Conservation (phyloP, 2,113 vertebrate species). For the Brachionichthys hirsutus region DNA sequence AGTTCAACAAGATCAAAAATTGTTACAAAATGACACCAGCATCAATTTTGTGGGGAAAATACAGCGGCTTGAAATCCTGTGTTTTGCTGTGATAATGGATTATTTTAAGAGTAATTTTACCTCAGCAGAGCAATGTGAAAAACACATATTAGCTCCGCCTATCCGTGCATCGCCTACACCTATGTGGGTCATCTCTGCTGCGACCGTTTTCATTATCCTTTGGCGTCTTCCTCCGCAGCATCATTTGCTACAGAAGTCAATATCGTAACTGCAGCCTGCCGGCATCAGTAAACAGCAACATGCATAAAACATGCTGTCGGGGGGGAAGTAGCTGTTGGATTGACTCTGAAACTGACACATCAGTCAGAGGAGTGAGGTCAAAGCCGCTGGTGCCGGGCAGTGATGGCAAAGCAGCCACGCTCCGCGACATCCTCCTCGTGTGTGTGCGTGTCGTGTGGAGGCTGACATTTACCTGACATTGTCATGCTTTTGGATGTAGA, state of each 20-base stretch:
- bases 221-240: neutral
- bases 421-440: neutral
- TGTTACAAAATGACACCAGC: slow-evolving; percentile 12
- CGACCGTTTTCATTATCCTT: slow-evolving; percentile 23
- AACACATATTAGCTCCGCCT: slow-evolving; percentile 5
- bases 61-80: slow-evolving; percentile 22
- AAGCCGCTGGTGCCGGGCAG: slow-evolving; percentile 15
- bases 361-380: slow-evolving; percentile 31
- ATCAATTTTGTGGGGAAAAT: slow-evolving; percentile 11
- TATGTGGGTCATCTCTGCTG: slow-evolving; percentile 52
- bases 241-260: slow-evolving; percentile 44
- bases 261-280: slow-evolving; percentile 44
- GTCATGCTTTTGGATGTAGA: slow-evolving; percentile 99
- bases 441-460: neutral
- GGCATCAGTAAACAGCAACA: slow-evolving; percentile 56
- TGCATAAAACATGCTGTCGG: slow-evolving; percentile 59
- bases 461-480: slow-evolving; percentile 87
- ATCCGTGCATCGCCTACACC: slow-evolving; percentile 32
- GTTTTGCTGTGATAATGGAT: slow-evolving; percentile 31
- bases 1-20: neutral
- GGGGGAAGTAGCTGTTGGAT: slow-evolving; percentile 49
- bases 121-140: no score
- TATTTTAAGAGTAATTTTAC: neutral
- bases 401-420: slow-evolving; percentile 9
- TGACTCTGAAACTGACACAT: slow-evolving; percentile 45